These are phyloP conservation scores for Mormyrops boulengeri DNA, from an alignment of 2,797 vertebrate species.

Conservation along the genomic window DNA sequence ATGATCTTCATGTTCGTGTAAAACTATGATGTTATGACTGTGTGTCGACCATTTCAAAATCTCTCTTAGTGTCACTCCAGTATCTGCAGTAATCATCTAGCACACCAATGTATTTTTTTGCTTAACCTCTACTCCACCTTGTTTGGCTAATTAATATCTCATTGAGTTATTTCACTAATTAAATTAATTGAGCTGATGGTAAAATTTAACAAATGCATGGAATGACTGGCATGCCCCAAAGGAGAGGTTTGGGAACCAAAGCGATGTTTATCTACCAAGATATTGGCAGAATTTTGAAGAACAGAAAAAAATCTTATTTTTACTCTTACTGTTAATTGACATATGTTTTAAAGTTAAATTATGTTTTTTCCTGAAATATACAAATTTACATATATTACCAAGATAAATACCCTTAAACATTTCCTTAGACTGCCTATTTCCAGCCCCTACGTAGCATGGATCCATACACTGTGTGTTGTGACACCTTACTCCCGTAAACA, in stretches of 20 bases:
- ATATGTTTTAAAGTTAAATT: background rate
- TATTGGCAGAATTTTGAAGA: background rate
- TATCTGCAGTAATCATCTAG: background rate
- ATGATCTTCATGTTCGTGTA: background rate
- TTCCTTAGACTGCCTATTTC: background rate
- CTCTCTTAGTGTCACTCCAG: background rate
- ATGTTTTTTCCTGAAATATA: background rate
- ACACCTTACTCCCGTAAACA: background rate
- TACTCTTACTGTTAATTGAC: background rate
- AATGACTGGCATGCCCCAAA: background rate
- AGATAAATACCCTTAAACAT: background rate
- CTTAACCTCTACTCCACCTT: background rate
- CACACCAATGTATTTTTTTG: background rate
- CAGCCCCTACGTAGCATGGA: background rate
- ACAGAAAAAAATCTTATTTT: background rate
- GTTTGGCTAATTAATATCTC: background rate
- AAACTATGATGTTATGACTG: background rate
- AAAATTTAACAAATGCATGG: background rate
- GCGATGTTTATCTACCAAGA: background rate
- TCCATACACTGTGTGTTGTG: background rate
- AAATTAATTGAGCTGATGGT: background rate
- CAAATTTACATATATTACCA: background rate
- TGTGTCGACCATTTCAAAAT: background rate
- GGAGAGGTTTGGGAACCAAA: background rate
- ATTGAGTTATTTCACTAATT: background rate